Base-by-base conservation (phyloP, 2,888 invertebrate genomes). In the Melanophora roralis region DNA sequence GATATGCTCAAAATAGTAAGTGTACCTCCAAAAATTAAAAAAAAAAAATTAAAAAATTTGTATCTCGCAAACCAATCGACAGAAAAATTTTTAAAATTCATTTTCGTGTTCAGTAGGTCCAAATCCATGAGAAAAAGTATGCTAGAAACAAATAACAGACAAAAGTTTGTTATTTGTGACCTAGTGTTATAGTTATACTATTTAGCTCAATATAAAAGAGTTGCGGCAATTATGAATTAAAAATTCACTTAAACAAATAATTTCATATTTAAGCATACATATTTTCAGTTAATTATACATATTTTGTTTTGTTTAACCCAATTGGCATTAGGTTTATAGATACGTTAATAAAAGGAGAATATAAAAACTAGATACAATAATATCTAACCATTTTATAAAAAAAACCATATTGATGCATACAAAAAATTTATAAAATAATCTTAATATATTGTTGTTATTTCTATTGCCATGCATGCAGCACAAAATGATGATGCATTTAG, bases 301-400 rank as follows among this genome's bases (percentile, higher is more conserved):
- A 55, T 57, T 73, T 73, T 40, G 19, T 14, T 47, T 57, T 27
- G 36, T 16, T 38, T 68, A 80, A 68, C 80, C 76, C 80, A 80
- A 80, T 80, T 80, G 80, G 80, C 76, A 76, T 72, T 72, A 45
- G 62, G 69, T 69, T 76, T 69, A 76, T 49, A 34, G n/a, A 23
- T 43, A 23, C 6, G 23, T 32, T 19, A 38, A 49, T n/a, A 36
- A 21, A 68, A 62, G 14, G 3, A 65, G 12, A 65, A 16, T 7
- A 47, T 19, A 34, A 53, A 43, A n/a, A 49, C 23, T 23, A 23
- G 23, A 7, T 12, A 36, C 2, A 51, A 62, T 23, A 16, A 21
- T 19, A 53, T 40, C 21, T 55, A 55, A 45, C 45, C 45, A 69
- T 62, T 69, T 55, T 69, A 32, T 62, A 69, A 62, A 65, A 69